Evolutionary conservation across 2,113 vertebrate genomes (phyloP).

Genomic region (Thermophis baileyi): DNA sequence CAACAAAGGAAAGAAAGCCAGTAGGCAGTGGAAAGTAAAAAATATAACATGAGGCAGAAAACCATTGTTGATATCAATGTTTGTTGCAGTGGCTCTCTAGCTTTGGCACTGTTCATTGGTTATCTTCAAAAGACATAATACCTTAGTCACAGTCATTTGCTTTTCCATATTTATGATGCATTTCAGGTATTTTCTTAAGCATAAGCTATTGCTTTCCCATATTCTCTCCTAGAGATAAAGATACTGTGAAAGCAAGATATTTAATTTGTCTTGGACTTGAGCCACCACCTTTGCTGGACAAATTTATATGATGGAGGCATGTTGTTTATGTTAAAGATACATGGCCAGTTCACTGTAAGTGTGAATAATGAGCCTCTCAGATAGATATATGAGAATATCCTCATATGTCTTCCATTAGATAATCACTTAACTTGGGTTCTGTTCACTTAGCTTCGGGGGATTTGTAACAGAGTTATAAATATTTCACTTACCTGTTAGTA

Average conservation of each 20-base stretch:
- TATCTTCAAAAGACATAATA: background rate
- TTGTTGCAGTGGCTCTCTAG: background rate
- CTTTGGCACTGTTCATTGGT: background rate
- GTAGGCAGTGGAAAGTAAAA: background rate
- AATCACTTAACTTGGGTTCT: constrained; percentile 56
- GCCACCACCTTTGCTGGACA: background rate
- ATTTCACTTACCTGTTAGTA: constrained; percentile 71
- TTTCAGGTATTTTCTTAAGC: background rate
- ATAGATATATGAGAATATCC: constrained; percentile 2
- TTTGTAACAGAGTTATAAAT: constrained; percentile 70
- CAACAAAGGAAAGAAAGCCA: background rate
- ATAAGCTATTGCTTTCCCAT: background rate
- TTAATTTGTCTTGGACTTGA: background rate
- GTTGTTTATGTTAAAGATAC: background rate
- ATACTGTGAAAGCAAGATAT: background rate
- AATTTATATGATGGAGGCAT: background rate
- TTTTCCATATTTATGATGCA: background rate
- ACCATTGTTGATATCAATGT: background rate
- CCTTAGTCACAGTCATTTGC: background rate
- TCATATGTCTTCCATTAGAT: constrained; percentile 52
- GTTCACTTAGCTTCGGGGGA: constrained; percentile 55
- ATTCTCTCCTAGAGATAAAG: background rate
- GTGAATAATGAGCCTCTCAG: background rate
- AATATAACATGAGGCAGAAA: background rate
- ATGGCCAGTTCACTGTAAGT: background rate